Evolutionary conservation across 1,140 invertebrate species (phyloP), one percentile per base, ranked within the genome.

Genomic region (Drosophila chauvacae): DNA sequence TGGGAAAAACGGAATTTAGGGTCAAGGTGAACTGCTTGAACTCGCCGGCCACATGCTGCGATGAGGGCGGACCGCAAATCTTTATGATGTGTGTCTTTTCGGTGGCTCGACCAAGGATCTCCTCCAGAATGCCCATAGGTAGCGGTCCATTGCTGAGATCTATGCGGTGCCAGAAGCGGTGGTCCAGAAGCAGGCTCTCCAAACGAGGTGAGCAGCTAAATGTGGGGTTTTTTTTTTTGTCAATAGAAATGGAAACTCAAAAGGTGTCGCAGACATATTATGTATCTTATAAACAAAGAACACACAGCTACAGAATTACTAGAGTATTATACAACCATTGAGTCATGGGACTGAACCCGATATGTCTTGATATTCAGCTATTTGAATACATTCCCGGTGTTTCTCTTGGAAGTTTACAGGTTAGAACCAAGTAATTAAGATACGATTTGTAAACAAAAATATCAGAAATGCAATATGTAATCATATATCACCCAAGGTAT

Each of bases 81-180:
- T 93, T 93, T 16, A 94, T 80, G 10, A 81, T 90, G 51, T 90
- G 92, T 50, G 94, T 94, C 28, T 92, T 88, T 23, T 92, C 91
- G 26, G 93, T 92, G 16, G 94, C 84, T 51, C 93, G 93, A 26
- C 93, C 93, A 5, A 93, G 60, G 58, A 93, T 93, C 37, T 92
- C 92, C 55, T 93, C 84, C n/a, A 94, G 80, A 28, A 93, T 92
- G 20, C 93, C 82, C 20, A 93, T 60, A 14, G 90, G 66, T 26
- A 94, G 75, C 6, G 92, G 80, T 1, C 80, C 80, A 20, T 77
- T 79, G 47, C 93, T 92, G 53, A 94, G 93, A 92, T 94, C 94
- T 20, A 94, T 93, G 23, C 76, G 77, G 47, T 91, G 93, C 94
- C 94, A 94, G 48, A 94, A 91, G 10, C 94, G 93, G 75, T 93